Conservation (phyloP, 1,140 invertebrate species). For the Aphaenogaster ashmeadi region DNA sequence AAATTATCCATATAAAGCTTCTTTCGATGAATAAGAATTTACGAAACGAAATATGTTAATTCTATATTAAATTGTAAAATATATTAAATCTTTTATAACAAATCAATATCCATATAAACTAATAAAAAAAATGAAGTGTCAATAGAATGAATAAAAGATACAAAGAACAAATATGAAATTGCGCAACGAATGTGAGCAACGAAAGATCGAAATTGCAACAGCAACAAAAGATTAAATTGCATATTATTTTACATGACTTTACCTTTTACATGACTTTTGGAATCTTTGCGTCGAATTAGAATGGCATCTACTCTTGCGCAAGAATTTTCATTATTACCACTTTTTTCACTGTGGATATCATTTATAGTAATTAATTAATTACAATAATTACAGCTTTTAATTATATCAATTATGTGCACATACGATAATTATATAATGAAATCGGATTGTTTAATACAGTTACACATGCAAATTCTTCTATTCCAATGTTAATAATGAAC, state of each 20-base stretch:
- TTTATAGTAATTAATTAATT: not conserved
- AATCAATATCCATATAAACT: not conserved
- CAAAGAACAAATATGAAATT: not conserved
- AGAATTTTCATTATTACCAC: constrained; percentile 84
- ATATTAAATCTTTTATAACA: not conserved
- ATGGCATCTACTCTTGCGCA: constrained; percentile 91
- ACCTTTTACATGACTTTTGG: constrained; percentile 92
- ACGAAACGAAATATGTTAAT: not conserved
- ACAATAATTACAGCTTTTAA: not conserved
- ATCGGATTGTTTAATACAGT: not conserved
- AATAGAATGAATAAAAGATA: not conserved
- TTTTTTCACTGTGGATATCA: constrained; percentile 74
- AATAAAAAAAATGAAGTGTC: not conserved
- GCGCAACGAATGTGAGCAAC: not conserved
- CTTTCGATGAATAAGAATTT: not conserved
- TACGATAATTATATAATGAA: constrained; percentile 5
- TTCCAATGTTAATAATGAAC: constrained; percentile 56
- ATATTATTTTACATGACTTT: constrained; percentile 65
- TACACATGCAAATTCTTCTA: constrained; percentile 15
- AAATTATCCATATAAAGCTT: not conserved
- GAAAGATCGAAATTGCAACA: not conserved
- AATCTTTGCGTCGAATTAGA: constrained; percentile 89
- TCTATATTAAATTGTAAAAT: not conserved
- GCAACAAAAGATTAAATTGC: not conserved
- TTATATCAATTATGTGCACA: not conserved